Conservation (phyloP, 1,140 invertebrate genomes). For the Antheraea mylitta region DNA sequence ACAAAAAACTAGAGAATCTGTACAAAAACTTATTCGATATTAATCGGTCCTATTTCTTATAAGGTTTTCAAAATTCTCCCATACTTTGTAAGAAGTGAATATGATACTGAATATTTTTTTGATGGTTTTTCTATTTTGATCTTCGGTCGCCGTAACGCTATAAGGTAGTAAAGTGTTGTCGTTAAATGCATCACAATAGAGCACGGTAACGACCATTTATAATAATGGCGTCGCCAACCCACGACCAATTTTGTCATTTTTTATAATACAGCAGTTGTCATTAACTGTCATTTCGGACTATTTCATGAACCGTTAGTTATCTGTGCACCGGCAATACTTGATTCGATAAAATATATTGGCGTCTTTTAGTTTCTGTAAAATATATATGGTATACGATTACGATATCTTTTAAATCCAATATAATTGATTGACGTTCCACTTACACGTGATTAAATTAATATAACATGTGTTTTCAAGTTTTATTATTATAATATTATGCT, state of each 20-base stretch:
- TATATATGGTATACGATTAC: too few species aligned
- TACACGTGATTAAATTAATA: too few species aligned
- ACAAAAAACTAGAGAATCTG: too few species aligned
- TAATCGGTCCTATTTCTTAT: too few species aligned
- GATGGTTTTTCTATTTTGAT: background rate
- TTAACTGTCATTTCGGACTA: slow-evolving; percentile 61
- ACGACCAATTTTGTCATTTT: slow-evolving; percentile 55
- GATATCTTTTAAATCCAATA: too few species aligned
- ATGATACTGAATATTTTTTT: background rate
- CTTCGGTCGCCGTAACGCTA: background rate
- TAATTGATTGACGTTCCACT: too few species aligned
- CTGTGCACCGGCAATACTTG: background rate
- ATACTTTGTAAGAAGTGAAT: background rate
- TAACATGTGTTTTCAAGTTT: too few species aligned
- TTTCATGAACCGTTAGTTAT: slow-evolving; percentile 60
- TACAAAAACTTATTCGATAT: too few species aligned
- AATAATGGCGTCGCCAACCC: slow-evolving; percentile 18
- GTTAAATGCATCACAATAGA: slow-evolving; percentile 57
- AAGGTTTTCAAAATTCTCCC: too few species aligned
- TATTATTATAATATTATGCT: too few species aligned
- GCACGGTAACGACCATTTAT: slow-evolving; percentile 48
- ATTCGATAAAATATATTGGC: slow-evolving; percentile 25
- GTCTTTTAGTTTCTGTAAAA: slow-evolving; percentile 15
- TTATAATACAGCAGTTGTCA: slow-evolving; percentile 49
- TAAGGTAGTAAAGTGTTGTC: background rate